Evolutionary conservation across 92 coral and sea anemone species (phyloP), one percentile per base, ranked within the genome.

Genomic region (Pocillopora grandis): DNA sequence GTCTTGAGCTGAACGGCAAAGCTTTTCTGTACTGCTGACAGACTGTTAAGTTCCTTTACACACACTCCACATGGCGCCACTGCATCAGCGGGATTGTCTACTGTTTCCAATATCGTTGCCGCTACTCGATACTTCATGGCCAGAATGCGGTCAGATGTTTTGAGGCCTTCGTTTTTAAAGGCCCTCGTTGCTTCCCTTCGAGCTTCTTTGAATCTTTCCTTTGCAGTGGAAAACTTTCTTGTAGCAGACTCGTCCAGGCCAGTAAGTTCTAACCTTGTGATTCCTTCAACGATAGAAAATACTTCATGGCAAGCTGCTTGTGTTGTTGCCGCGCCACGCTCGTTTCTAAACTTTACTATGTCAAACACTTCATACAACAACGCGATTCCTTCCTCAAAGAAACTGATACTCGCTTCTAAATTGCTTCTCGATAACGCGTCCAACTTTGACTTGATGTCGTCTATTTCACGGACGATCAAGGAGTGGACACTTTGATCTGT

Each of bases 1-100:
- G 12, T 75, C 79, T 55, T 23, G 42, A 75, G 65, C 55, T 75
- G 58, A 12, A 59, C 79, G 7, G 23, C 52, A 56, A 75, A 75
- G 35, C 12, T n/a, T 0, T 59, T 56, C 36, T 56, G 65, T n/a
- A 75, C 79, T 33, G 58, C 79, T 74, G 61, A 1, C 61, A 23
- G 49, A 42, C 62, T 17, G 14, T 12, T 68, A 17, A 17, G 73
- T 33, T 68, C 27, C 42, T 17, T 20, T 17, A 68, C 19, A 1
- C 33, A 33, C 73, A 20, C 33, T 68, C 73, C 14, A 5, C 6
- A 33, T 33, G 5, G 2, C 1, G 19, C 49, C 49, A 42, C 49
- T 42, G 49, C 49, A 42, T 42, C 49, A 42, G 49, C 49, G 7
- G 49, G 49, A 42, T 42, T 42, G 49, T 42, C 49, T 3, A 42